These are phyloP conservation scores for Drosophila azteca DNA, from an alignment of 1,140 invertebrate genomes.

Conservation along the genomic window DNA sequence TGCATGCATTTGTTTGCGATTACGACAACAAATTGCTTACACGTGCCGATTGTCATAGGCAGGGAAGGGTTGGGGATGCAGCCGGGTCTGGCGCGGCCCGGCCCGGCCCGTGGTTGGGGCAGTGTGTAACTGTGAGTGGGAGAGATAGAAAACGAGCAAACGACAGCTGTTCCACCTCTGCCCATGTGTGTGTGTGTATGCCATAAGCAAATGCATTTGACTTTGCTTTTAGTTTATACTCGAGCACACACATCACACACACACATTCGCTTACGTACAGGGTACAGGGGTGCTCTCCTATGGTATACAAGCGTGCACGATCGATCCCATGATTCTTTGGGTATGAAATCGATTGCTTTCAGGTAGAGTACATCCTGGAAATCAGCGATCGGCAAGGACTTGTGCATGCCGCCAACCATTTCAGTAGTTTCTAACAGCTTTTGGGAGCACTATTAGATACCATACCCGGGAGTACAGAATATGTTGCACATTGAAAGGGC, in stretches of 20 bases:
- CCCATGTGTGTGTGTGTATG: conserved; percentile 31
- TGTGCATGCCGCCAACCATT: no score
- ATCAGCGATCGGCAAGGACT: no score
- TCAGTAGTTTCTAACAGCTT: no score
- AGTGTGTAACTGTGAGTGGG: conserved; percentile 6
- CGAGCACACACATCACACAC: background rate
- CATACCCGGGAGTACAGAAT: no score
- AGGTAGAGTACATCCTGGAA: no score
- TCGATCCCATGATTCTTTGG: background rate
- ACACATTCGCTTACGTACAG: conserved; percentile 16
- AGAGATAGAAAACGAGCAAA: conserved; percentile 10
- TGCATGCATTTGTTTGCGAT: conserved; percentile 66
- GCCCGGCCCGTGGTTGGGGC: background rate
- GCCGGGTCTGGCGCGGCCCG: background rate
- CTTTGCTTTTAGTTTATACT: conserved; percentile 32
- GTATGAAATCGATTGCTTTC: background rate
- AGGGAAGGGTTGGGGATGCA: conserved; percentile 1
- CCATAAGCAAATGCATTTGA: conserved; percentile 65
- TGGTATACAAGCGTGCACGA: conserved; percentile 7
- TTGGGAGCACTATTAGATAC: no score
- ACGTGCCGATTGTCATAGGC: conserved; percentile 62
- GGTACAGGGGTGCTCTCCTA: conserved; percentile 21
- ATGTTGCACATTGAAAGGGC: no score
- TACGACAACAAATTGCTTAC: conserved; percentile 76
- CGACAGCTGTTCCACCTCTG: conserved; percentile 28